These are phyloP conservation scores for Microctenopoma lineatum DNA, from an alignment of 2,797 vertebrate genomes.

Conservation along the genomic window DNA sequence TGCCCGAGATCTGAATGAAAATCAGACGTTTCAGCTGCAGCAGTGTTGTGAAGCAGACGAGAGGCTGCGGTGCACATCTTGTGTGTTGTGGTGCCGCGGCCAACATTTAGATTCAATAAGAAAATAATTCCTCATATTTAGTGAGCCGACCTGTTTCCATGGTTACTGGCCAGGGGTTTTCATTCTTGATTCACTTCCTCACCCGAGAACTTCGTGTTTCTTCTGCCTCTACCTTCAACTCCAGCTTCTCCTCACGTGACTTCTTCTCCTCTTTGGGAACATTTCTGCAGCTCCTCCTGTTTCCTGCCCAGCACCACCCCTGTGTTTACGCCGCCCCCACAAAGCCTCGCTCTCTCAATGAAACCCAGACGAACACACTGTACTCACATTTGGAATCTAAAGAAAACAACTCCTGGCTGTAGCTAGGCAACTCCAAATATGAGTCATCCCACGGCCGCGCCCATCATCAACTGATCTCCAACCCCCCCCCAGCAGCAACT, in stretches of 20 bases:
- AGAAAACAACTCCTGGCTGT: slow-evolving; percentile 83
- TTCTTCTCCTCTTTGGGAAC: slow-evolving; percentile 50
- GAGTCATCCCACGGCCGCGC: slow-evolving; percentile 80
- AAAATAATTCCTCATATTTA: slow-evolving; percentile 60
- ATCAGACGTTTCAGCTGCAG: slow-evolving; percentile 17
- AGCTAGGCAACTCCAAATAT: slow-evolving; percentile 85
- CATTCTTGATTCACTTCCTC: slow-evolving; percentile 65
- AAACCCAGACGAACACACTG: slow-evolving; percentile 78
- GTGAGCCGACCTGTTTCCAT: slow-evolving; percentile 66
- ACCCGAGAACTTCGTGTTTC: slow-evolving; percentile 16
- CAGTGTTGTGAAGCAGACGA: slow-evolving; percentile 12
- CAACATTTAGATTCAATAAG: slow-evolving; percentile 60
- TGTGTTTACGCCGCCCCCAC: slow-evolving; percentile 52
- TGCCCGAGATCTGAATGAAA: slow-evolving; percentile 26
- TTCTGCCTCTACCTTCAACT: slow-evolving; percentile 51
- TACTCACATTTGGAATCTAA: slow-evolving; percentile 64
- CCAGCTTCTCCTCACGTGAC: slow-evolving; percentile 57
- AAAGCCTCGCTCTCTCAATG: slow-evolving; percentile 70
- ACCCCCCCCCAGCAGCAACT: neutral
- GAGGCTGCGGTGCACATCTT: slow-evolving; percentile 4
- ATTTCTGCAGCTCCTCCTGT: slow-evolving; percentile 56
- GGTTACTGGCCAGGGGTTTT: slow-evolving; percentile 68
- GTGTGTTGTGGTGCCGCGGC: slow-evolving; percentile 33
- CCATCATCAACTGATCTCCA: slow-evolving; percentile 68
- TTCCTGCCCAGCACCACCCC: slow-evolving; percentile 60